These are phyloP conservation scores for Chlamydotis undulata DNA, from an alignment of 2,113 vertebrate species.

Conservation along the genomic window DNA sequence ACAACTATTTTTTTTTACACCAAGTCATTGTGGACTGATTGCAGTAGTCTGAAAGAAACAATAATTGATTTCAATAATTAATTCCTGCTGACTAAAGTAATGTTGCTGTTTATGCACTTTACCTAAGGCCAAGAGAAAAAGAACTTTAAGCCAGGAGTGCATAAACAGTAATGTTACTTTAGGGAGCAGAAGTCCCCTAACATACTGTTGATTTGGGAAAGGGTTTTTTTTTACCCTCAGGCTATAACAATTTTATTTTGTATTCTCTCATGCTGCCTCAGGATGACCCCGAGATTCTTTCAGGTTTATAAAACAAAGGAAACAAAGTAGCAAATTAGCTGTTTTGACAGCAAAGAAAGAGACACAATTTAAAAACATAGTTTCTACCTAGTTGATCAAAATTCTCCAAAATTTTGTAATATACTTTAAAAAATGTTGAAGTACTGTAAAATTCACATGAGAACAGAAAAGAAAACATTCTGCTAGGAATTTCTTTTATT, in stretches of 20 bases:
- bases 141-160: constrained; percentile 69
- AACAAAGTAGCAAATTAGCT: background rate
- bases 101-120: constrained; percentile 49
- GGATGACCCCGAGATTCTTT: constrained; percentile 57
- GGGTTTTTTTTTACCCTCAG: constrained; percentile 62
- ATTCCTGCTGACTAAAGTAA: constrained; percentile 73
- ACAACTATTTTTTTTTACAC: constrained; percentile 56
- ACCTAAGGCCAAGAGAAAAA: constrained; percentile 68
- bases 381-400: background rate
- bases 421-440: background rate
- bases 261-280: constrained; percentile 54
- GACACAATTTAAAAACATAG: background rate
- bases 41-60: constrained; percentile 63
- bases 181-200: constrained; percentile 77
- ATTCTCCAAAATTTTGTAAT: background rate
- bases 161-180: constrained; percentile 75
- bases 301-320: constrained; percentile 33
- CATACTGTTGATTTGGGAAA: constrained; percentile 78
- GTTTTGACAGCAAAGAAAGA: constrained; percentile 25
- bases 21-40: constrained; percentile 49
- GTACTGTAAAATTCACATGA: background rate
- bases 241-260: constrained; percentile 71
- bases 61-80: constrained; percentile 82
- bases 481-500: background rate
- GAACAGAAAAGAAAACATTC: background rate